Conservation (phyloP, 2,113 vertebrate species). For the Redunca redunca region DNA sequence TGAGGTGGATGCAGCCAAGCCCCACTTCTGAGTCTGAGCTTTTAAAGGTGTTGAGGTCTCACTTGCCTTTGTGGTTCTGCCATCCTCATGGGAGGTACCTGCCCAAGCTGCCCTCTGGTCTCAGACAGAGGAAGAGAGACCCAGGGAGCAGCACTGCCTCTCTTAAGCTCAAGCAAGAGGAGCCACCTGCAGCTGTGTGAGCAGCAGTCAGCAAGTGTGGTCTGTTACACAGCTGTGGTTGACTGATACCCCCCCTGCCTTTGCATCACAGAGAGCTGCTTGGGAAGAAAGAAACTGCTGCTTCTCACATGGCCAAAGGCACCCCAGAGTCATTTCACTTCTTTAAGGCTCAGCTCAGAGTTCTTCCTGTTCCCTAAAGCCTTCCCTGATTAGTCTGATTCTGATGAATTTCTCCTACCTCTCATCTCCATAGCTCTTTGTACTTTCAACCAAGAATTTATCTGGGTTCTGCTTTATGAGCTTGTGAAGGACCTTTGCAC, state of each 20-base stretch:
- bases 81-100: neutral
- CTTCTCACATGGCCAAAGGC: neutral
- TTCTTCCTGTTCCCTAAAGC: neutral
- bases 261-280: neutral
- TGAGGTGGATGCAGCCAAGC: neutral
- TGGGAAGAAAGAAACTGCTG: neutral
- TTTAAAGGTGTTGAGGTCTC: neutral
- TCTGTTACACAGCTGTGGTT: neutral
- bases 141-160: fast-evolving
- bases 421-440: neutral
- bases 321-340: neutral
- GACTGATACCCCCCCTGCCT: neutral
- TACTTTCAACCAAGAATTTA: neutral
- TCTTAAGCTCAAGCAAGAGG: too few relatives aligned
- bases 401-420: neutral
- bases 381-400: neutral
- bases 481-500: neutral
- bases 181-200: neutral
- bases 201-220: neutral
- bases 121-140: neutral
- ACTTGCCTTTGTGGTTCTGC: neutral
- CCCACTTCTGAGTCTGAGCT: neutral
- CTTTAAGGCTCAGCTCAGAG: neutral
- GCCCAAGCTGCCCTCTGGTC: neutral
- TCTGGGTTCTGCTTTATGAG: neutral